Evolutionary conservation across 2,113 vertebrate species (phyloP).

Genomic region (Strigops habroptila): DNA sequence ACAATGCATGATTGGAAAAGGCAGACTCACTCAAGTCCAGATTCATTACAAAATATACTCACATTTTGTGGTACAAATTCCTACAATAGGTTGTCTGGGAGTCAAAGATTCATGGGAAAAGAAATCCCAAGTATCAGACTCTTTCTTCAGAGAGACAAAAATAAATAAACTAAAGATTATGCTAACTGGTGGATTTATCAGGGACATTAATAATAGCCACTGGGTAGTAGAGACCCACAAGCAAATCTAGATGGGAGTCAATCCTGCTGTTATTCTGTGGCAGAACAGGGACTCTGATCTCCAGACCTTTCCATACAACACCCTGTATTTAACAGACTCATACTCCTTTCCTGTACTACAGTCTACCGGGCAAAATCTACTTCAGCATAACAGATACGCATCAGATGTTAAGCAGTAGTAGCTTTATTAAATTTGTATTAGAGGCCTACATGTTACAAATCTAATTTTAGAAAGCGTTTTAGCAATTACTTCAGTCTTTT

Average conservation of each 20-base stretch:
- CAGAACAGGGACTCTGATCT: background rate
- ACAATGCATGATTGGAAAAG: constrained; percentile 43
- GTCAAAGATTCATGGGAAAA: background rate
- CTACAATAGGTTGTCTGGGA: constrained; percentile 11
- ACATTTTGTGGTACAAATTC: background rate
- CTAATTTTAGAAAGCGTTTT: background rate
- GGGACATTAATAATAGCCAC: background rate
- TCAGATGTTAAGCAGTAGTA: background rate
- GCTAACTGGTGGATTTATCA: background rate
- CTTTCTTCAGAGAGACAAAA: background rate
- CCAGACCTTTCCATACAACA: background rate
- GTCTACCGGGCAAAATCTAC: background rate
- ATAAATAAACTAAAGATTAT: background rate
- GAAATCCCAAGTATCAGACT: background rate
- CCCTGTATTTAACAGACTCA: background rate
- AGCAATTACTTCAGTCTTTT: background rate
- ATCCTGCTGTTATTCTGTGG: background rate
- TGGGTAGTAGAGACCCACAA: background rate
- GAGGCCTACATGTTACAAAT: background rate
- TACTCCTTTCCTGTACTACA: background rate
- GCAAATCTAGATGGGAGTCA: accelerated
- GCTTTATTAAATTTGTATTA: background rate
- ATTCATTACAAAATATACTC: constrained; percentile 62
- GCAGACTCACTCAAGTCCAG: constrained; percentile 50
- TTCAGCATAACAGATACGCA: background rate